Conservation (phyloP, 1,140 invertebrate genomes). For the Myzus persicae region DNA sequence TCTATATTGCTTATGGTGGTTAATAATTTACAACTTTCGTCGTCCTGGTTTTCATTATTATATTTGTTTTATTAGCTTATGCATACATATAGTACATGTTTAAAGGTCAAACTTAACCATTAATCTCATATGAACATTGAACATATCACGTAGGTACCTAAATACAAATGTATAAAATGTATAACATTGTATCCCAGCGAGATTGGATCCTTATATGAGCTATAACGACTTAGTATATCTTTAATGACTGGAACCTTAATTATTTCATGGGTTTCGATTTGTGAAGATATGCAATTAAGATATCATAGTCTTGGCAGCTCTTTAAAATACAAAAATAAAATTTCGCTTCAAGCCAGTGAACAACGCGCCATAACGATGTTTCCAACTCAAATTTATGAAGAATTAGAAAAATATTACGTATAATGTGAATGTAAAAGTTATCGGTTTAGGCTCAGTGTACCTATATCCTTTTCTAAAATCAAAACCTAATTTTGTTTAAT, state of each 20-base stretch:
- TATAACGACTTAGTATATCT: neutral
- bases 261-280: neutral
- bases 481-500: too few relatives aligned
- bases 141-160: neutral
- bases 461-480: neutral
- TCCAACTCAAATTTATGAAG: neutral
- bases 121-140: neutral
- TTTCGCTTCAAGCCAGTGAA: neutral
- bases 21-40: neutral
- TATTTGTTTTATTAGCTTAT: neutral
- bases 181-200: neutral
- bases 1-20: neutral
- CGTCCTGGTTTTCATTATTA: neutral
- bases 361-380: neutral
- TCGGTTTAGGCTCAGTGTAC: neutral
- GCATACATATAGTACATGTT: neutral
- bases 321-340: neutral
- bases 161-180: too few relatives aligned
- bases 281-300: neutral
- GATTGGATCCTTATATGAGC: neutral
- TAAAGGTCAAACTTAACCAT: slow-evolving; percentile 1
- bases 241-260: neutral
- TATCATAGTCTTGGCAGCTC: neutral
- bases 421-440: neutral
- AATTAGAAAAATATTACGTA: neutral